Evolutionary conservation across 2,113 vertebrate genomes (phyloP).

Genomic region (Rhipidura dahli): DNA sequence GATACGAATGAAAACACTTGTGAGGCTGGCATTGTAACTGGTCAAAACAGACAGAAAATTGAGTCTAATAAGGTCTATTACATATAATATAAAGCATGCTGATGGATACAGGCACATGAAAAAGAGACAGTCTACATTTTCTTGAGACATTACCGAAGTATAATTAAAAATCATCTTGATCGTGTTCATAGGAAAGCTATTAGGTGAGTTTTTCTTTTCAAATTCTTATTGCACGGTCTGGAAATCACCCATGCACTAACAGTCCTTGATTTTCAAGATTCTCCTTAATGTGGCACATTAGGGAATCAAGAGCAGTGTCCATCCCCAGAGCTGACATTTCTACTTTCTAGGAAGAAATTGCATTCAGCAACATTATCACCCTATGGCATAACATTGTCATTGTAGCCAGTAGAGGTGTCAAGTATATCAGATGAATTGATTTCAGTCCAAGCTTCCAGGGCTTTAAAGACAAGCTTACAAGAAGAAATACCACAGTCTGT

Average conservation of each 20-base stretch:
- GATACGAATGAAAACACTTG: not conserved
- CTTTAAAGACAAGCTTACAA: not conserved
- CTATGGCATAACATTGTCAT: not conserved
- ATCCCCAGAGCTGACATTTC: not conserved
- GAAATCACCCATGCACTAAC: not conserved
- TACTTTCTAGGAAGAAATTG: not conserved
- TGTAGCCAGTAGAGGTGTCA: not conserved
- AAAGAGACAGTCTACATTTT: not conserved
- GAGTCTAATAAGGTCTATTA: not conserved
- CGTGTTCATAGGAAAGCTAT: not conserved
- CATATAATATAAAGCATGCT: not conserved
- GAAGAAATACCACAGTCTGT: not conserved
- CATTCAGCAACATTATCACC: not conserved
- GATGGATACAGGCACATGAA: not conserved
- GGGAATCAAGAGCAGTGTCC: not conserved
- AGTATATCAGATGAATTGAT: not conserved
- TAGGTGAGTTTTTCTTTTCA: not conserved
- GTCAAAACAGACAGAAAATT: not conserved
- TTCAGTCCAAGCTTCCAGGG: not conserved
- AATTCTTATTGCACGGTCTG: not conserved
- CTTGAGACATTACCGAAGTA: not conserved
- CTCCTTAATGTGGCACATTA: not conserved
- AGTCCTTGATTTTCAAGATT: not conserved
- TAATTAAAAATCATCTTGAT: not conserved
- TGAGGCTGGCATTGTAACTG: not conserved